phyloP scores from a whole-genome alignment of 37 sponge, comb jelly and placozoan genomes.

The Hexactinellida sp. region DNA sequence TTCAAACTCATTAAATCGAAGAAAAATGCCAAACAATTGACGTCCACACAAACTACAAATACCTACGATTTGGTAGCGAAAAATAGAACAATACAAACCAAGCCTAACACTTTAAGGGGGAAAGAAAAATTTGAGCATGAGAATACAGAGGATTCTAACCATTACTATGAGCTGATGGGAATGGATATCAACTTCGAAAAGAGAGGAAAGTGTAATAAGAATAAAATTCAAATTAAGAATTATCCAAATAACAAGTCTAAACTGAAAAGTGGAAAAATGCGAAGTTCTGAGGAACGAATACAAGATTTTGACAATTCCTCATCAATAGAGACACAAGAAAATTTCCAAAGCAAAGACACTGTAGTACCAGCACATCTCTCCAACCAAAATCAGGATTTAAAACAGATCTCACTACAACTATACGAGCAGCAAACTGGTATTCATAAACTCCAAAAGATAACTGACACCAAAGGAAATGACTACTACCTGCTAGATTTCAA shows the following conservation, averaged over 20 bases:
- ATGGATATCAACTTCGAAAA: no score
- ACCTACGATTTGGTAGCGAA: no score
- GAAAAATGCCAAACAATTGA: no score
- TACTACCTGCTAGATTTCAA: background rate
- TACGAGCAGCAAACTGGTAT: background rate
- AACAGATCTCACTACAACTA: background rate
- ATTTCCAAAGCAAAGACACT: background rate
- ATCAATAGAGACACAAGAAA: background rate
- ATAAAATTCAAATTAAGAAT: no score
- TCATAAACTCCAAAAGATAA: background rate
- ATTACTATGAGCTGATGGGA: background rate
- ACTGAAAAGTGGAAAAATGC: background rate
- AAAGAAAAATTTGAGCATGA: no score
- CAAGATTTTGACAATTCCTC: background rate
- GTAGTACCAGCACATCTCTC: background rate
- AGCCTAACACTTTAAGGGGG: no score
- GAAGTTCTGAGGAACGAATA: background rate
- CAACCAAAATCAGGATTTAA: background rate
- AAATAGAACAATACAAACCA: no score
- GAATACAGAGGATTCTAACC: no score
- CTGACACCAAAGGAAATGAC: background rate
- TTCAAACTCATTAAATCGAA: no score
- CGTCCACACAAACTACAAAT: no score
- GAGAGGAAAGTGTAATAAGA: no score
- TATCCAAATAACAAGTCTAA: no score